Conservation (phyloP, 2,888 invertebrate species). For the Amiota minor region DNA sequence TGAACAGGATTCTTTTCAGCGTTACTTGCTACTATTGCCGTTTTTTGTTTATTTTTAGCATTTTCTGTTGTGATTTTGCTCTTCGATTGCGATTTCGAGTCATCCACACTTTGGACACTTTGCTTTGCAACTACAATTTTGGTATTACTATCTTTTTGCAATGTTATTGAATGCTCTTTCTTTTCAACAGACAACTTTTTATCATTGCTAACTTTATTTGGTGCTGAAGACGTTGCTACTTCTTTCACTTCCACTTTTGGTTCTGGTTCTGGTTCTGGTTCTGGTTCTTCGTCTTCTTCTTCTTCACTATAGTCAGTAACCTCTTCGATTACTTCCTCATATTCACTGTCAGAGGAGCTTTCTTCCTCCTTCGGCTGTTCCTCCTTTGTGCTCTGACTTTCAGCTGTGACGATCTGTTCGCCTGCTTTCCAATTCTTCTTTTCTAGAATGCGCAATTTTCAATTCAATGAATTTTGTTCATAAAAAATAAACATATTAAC, state of each 20-base stretch:
- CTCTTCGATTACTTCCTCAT: constrained; percentile 71
- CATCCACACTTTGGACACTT: neutral
- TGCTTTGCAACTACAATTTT: constrained; percentile 8
- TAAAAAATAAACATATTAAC: constrained; percentile 27
- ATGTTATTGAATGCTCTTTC: neutral
- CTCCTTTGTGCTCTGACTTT: neutral
- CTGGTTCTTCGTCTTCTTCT: constrained; percentile 39
- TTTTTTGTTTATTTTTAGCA: neutral
- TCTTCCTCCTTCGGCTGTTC: constrained; percentile 49
- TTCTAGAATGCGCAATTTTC: constrained; percentile 51
- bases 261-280: constrained; percentile 23
- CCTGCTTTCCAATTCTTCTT: constrained; percentile 72
- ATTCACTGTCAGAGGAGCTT: constrained; percentile 70
- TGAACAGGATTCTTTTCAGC: constrained; percentile 39
- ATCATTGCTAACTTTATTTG: neutral
- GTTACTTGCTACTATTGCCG: constrained; percentile 8
- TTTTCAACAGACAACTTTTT: constrained; percentile 13
- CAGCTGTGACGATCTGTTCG: constrained; percentile 71
- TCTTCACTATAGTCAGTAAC: constrained; percentile 69
- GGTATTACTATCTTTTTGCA: constrained; percentile 20
- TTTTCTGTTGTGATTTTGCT: neutral
- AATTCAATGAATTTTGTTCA: neutral
- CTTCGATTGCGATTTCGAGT: neutral
- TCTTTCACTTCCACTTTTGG: constrained; percentile 18
- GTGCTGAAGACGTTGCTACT: constrained; percentile 11